Evolutionary conservation across 2,113 vertebrate genomes (phyloP), one percentile per base, ranked within the genome.

Genomic region (Zosterops pallidus): DNA sequence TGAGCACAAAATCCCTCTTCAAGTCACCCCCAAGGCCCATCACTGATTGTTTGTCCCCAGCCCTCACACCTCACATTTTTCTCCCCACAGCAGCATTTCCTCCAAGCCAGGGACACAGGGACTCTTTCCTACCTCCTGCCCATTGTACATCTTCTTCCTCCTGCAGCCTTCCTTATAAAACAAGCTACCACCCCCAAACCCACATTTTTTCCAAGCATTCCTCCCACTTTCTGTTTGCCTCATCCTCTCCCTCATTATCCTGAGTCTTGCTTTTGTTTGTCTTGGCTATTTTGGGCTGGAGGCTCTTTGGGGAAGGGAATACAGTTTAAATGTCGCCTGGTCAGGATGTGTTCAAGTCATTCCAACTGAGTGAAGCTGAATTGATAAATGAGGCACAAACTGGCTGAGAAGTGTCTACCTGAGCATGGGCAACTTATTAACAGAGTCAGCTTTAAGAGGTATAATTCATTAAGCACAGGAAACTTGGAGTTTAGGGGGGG

Each of bases 201-300:
- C 60, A 70, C 60, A 81, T 74, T 88, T 96, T 95, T 95, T 92
- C 93, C 95, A 94, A 86, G 84, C 95, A 94, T 72, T 79, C 94
- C 92, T 95, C 96, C 94, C 71, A 96, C 94, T 85, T 97, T 95
- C 77, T 95, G 95, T 93, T 95, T 95, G 88, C 88, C 65, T 94
- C 93, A 75, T 69, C 85, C 78, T 92, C 95, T 94, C 78, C 79
- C 85, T 97, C 88, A 97, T 95, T 96, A 96, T 96, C 93, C 59
- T 52, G 83, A 86, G 60, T 86, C 90, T 93, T 0, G n/a, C 93
- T 93, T 95, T 96, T 96, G 94, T 97, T 96, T 96, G 68, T 96
- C 76, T 96, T 94, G 83, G 59, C 88, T 96, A 94, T 94, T 95
- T 95, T 78, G 49, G 76, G 76, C 90, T 24, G 64, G 71, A 94